Base-by-base conservation (phyloP, 2,797 vertebrate genomes). In the Muscicapa striata region DNA sequence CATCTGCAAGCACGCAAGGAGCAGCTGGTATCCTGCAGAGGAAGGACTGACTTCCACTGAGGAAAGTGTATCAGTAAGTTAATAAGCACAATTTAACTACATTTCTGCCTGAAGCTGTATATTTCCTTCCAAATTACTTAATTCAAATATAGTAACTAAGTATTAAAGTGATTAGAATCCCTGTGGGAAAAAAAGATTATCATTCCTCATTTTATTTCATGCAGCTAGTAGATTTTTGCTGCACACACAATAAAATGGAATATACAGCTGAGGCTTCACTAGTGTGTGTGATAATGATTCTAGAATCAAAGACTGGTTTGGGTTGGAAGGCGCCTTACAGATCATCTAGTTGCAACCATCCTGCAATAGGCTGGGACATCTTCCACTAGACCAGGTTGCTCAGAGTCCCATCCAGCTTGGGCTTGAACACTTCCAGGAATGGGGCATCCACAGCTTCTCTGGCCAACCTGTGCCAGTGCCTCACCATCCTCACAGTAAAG, bases 101-200 rank as follows among this genome's bases (percentile, higher is more conserved):
- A 2, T 26, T 82, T 82, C 49, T 93, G 45, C 38, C 36, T 54
- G 6, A 80, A 78, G 43, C 13, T 61, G 5, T 15, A 4, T 22
- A 3, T 40, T 80, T 85, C 43, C 22, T 0, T 68, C 43, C 11
- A 30, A 21, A 74, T 80, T 51, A 54, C 22, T 77, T 54, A 74
- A 67, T 48, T 36, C 61, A 49, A 30, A 69, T n/a, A 69, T 15
- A 73, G 24, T 64, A 72, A 48, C 19, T n/a, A 78, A 40, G 18
- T 70, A 89, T n/a, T 76, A 89, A 86, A 48, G 22, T 30, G 11
- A 78, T 6, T 72, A 40, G 82, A 41, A 79, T 49, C 11, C 38
- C 7, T 1, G 3, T 5, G 6, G 6, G 3, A 3, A 5, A 15
- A 19, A 58, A 30, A 38, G 2, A 66, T 40, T 16, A 83, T 30